phyloP scores from a whole-genome alignment of 2,888 invertebrate species.

The Labia minor region DNA sequence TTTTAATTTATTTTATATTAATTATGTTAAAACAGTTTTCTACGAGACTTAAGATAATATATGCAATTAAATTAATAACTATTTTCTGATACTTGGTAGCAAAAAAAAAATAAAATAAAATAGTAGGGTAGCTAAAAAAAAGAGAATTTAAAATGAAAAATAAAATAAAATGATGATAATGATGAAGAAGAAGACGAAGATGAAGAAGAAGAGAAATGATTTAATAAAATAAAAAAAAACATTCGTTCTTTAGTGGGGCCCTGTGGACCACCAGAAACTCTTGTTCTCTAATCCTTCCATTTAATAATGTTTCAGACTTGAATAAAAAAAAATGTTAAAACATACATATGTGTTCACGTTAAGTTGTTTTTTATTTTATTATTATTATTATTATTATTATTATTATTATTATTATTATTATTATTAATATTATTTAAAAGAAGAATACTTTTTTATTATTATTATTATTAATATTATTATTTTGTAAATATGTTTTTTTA shows the following conservation, averaged over 20 bases:
- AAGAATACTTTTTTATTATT: not conserved
- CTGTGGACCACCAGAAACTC: slow-evolving; percentile 8
- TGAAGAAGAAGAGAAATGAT: too few relatives aligned
- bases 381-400: not conserved
- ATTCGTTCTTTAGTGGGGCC: not conserved
- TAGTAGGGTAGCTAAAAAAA: not conserved
- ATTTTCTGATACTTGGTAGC: slow-evolving; percentile 13
- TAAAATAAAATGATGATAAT: not conserved
- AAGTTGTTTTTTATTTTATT: slow-evolving; percentile 13
- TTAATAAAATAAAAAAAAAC: not conserved
- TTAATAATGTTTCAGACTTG: slow-evolving; percentile 7
- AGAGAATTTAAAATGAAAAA: too few relatives aligned
- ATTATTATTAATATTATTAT: too few relatives aligned
- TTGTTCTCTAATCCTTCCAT: slow-evolving; percentile 8
- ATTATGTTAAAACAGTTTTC: slow-evolving; percentile 13
- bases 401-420: slow-evolving; percentile 8
- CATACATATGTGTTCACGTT: slow-evolving; percentile 5
- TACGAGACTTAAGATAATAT: slow-evolving; percentile 13
- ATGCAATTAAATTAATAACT: slow-evolving; percentile 13
- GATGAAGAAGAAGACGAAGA: not conserved
- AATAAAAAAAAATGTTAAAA: not conserved
- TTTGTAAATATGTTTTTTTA: slow-evolving; percentile 13
- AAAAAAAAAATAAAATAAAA: too few relatives aligned
- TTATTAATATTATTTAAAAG: not conserved
- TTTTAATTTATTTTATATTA: slow-evolving; percentile 13